A percentile compares a stretch with the other conserved stretches of the same genome.
These are phyloP conservation scores for Trematomus bernacchii DNA, from an alignment of 2,797 vertebrate species.

Conservation along the genomic window DNA sequence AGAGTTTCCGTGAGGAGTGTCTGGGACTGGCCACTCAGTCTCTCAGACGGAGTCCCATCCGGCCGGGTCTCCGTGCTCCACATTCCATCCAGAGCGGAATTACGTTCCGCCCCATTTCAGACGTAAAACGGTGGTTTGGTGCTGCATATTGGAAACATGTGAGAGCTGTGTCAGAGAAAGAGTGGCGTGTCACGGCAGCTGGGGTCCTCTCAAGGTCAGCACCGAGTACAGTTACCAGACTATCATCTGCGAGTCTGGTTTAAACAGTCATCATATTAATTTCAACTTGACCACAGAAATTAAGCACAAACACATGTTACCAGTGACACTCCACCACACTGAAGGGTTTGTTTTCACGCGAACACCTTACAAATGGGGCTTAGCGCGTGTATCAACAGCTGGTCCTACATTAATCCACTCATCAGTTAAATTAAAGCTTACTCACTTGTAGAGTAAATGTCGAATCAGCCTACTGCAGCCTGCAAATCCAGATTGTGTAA, in stretches of 20 bases:
- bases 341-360: constrained; percentile 59
- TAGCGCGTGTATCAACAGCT: constrained; percentile 70
- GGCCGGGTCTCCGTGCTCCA: constrained; percentile 68
- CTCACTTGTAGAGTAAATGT: constrained; percentile 59
- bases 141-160: constrained; percentile 81
- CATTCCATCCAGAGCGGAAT: constrained; percentile 77
- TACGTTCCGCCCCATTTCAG: constrained; percentile 77
- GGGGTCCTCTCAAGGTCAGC: constrained; percentile 62
- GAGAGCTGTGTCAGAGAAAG: constrained; percentile 67
- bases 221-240: constrained; percentile 3
- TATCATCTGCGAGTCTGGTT: constrained; percentile 6
- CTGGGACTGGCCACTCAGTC: constrained; percentile 66
- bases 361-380: constrained; percentile 59
- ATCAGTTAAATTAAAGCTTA: constrained; percentile 78
- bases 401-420: constrained; percentile 74
- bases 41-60: constrained; percentile 76
- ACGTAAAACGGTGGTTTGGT: constrained; percentile 73
- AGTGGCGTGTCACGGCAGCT: constrained; percentile 58
- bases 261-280: constrained; percentile 31
- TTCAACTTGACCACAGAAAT: constrained; percentile 46
- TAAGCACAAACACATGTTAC: constrained; percentile 57
- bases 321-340: constrained; percentile 22
- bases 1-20: constrained; percentile 74
- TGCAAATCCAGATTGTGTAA: constrained; percentile 42
- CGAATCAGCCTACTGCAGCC: constrained; percentile 54